phyloP scores from a whole-genome alignment of 2,888 invertebrate genomes.

The Lasioglossum calceatum region DNA sequence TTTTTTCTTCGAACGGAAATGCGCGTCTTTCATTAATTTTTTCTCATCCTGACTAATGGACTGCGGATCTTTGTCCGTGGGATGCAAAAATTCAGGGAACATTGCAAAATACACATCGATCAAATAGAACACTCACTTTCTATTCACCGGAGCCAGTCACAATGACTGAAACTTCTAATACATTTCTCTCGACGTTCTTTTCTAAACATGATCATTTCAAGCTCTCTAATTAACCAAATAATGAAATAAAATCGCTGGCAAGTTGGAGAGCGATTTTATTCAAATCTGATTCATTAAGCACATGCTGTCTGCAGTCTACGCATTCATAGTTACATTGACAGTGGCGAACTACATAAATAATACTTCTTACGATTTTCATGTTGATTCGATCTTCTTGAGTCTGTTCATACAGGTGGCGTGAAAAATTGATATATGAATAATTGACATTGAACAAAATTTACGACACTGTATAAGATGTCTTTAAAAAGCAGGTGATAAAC shows the following conservation, averaged over 20 bases:
- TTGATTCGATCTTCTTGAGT: neutral
- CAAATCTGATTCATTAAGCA: neutral
- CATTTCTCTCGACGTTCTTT: neutral
- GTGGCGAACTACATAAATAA: neutral
- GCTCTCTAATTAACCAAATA: neutral
- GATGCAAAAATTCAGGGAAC: neutral
- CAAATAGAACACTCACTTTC: neutral
- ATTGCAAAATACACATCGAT: neutral
- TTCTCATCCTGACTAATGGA: constrained; percentile 3
- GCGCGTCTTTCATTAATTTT: constrained; percentile 1
- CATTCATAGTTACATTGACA: neutral
- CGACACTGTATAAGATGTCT: neutral
- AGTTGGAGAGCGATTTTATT: neutral
- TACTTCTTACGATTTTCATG: neutral
- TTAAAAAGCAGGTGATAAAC: neutral
- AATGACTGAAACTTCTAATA: neutral
- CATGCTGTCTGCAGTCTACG: neutral
- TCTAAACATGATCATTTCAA: neutral
- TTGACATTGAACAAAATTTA: neutral
- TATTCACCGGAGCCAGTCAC: neutral
- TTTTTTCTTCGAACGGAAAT: constrained; percentile 1
- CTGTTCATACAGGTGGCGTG: neutral
- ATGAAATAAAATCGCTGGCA: neutral
- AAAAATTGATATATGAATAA: neutral
- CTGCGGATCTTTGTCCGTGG: neutral